Evolutionary conservation across 2,888 invertebrate genomes (phyloP).

Genomic region (Machimus atricapillus): DNA sequence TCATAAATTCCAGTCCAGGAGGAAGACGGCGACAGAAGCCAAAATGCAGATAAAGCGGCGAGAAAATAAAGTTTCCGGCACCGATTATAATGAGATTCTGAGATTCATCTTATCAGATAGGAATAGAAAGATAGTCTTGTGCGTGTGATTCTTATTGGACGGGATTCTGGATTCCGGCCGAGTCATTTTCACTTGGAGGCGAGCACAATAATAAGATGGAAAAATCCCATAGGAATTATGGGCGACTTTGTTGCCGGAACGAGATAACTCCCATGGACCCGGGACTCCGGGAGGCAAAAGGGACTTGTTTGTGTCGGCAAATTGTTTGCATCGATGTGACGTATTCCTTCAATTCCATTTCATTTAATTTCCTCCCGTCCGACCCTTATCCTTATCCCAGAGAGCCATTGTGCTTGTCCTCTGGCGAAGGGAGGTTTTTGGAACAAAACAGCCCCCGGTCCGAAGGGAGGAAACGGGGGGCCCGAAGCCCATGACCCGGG

Average conservation of each 20-base stretch:
- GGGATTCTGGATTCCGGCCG: background rate
- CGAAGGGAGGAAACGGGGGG: background rate
- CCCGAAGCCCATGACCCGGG: background rate
- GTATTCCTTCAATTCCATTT: conserved; percentile 33
- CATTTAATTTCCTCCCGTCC: conserved; percentile 27
- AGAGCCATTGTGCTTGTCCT: background rate
- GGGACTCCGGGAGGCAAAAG: background rate
- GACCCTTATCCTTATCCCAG: background rate
- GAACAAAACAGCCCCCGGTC: background rate
- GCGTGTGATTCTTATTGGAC: conserved; percentile 36
- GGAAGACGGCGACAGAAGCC: background rate
- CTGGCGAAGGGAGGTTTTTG: conserved; percentile 3
- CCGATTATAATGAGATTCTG: conserved; percentile 44
- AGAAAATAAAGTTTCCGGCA: conserved; percentile 41
- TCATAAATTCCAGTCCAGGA: conserved; percentile 39
- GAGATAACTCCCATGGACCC: background rate
- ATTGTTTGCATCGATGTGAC: conserved; percentile 37
- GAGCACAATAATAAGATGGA: background rate
- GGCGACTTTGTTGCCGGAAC: conserved; percentile 11
- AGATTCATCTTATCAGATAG: conserved; percentile 39
- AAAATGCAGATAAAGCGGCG: conserved; percentile 21
- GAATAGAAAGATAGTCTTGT: background rate
- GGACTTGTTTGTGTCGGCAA: conserved; percentile 28
- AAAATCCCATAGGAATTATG: conserved; percentile 32
- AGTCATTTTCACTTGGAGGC: background rate